Base-by-base conservation (phyloP, 2,113 vertebrate genomes). In the Apodemus speciosus region DNA sequence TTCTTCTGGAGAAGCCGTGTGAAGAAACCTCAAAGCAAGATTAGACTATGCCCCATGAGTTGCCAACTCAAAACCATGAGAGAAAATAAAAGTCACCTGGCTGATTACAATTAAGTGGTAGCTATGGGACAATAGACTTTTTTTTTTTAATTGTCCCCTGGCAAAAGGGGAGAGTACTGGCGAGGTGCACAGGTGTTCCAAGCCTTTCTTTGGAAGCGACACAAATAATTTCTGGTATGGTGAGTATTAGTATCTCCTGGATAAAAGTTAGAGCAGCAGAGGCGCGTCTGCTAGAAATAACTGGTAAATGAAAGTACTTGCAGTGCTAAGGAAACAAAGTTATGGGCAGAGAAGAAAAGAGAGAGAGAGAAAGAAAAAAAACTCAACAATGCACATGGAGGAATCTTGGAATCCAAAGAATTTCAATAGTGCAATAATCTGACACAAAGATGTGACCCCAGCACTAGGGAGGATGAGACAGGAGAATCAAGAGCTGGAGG, bases 131-230 rank as follows among this genome's bases (percentile, higher is more conserved):
- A 72, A 81, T 18, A 84, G 27, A 7, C 30, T 62, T 2, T 64
- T 66, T 32, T 32, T 5, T 66, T 66, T 66, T 6, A 35, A 35
- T 66, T n/a, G 62, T 83, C 81, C 64, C 27, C 38, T 68, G 9
- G 40, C 46, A 81, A 88, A 88, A 66, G 38, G 60, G 93, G 66
- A 89, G 46, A 73, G 4, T 27, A 23, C 27, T 32, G 66, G 13
- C 75, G 83, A 93, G 11, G 51, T 69, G 6, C 43, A 84, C 2
- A 1, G 38, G 15, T 46, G 72, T 30, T 86, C 46, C 72, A 79
- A 56, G 62, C 53, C 92, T 90, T 92, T 92, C 13, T 56, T 89
- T 66, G 25, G 9, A 91, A 93, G 64, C 13, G 43, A 87, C 35
- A 68, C 18, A 62, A 23, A 71, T 68, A 25, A 79, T 20, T 86